phyloP scores from a whole-genome alignment of 2,888 invertebrate genomes.

The Apodemia duryi region DNA sequence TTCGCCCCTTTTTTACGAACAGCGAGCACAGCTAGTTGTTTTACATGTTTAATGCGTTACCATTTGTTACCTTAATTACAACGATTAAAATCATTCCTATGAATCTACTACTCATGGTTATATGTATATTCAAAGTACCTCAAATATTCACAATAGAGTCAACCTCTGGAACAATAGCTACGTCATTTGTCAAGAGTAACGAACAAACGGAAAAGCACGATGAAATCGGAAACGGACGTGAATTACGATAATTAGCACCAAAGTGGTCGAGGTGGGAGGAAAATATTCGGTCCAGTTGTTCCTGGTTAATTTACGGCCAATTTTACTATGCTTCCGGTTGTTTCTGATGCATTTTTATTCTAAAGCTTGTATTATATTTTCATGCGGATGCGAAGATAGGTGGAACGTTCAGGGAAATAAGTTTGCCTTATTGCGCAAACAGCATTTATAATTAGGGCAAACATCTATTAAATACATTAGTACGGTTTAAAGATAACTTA shows the following conservation, averaged over 20 bases:
- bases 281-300: conserved; percentile 21
- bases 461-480: too few species aligned
- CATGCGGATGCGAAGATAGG: too few species aligned
- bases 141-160: background rate
- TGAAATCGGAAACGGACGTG: conserved; percentile 45
- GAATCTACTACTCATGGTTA: background rate
- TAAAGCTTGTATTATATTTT: too few species aligned
- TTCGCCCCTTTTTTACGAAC: background rate
- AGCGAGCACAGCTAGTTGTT: background rate
- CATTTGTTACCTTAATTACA: background rate
- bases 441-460: too few species aligned
- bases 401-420: too few species aligned
- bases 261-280: conserved; percentile 25
- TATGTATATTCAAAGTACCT: background rate
- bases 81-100: background rate
- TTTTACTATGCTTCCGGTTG: conserved; percentile 22
- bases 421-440: too few species aligned
- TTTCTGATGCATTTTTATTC: background rate
- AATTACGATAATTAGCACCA: conserved; percentile 54
- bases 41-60: background rate
- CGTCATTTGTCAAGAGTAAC: conserved; percentile 32
- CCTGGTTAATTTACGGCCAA: conserved; percentile 11
- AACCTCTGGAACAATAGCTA: conserved; percentile 19
- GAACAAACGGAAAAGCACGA: conserved; percentile 36
- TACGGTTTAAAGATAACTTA: too few species aligned